Conservation (phyloP, 2,797 vertebrate genomes). For the Capromys pilorides region DNA sequence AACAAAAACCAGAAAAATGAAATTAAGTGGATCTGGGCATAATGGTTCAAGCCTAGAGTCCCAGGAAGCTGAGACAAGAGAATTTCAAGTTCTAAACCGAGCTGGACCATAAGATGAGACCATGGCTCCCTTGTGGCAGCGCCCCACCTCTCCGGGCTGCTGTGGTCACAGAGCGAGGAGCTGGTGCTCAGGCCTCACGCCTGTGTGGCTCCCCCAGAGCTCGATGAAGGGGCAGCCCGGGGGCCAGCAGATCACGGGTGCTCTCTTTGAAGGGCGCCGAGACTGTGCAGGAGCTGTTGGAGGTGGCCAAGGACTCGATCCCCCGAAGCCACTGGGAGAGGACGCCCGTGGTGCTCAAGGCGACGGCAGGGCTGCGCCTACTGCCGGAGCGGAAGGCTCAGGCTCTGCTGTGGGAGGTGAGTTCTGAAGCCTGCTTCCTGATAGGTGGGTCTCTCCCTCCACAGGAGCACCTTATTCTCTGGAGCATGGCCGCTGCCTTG, state of each 20-base stretch:
- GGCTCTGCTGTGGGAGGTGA: conserved; percentile 93
- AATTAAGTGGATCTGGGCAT: background rate
- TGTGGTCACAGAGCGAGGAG: background rate
- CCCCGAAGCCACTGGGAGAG: conserved; percentile 93
- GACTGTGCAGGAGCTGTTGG: conserved; percentile 91
- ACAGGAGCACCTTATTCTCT: background rate
- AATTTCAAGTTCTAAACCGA: background rate
- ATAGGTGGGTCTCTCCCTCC: conserved; percentile 10
- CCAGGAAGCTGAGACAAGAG: background rate
- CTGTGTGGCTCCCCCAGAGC: background rate
- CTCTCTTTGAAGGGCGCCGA: conserved; percentile 90
- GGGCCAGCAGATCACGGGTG: background rate
- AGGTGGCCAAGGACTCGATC: conserved; percentile 92
- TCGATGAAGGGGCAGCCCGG: background rate
- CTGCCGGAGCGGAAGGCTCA: conserved; percentile 93
- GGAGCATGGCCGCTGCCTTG: background rate
- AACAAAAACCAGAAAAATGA: no score
- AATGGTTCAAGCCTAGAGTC: background rate
- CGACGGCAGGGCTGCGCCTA: conserved; percentile 95
- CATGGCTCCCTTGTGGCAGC: background rate
- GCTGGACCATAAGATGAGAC: background rate
- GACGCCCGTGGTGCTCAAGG: conserved; percentile 96
- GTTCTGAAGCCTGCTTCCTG: conserved; percentile 16
- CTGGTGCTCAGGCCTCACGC: background rate
- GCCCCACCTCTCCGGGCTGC: background rate